phyloP scores from a whole-genome alignment of 2,797 vertebrate species.

The Chaunax sp. region DNA sequence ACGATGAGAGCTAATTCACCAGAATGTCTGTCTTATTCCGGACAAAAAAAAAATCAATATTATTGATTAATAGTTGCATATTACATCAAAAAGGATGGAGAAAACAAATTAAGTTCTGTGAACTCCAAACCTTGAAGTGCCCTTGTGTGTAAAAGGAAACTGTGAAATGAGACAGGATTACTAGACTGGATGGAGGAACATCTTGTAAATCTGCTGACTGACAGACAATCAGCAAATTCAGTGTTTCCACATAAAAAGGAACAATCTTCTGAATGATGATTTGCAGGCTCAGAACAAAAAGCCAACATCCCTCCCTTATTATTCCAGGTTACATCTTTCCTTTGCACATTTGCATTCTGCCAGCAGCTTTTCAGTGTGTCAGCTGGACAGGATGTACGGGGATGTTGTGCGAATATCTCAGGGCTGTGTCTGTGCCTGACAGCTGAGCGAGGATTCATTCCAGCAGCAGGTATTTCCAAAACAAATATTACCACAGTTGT shows the following conservation, averaged over 20 bases:
- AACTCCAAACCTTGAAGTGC: constrained; percentile 13
- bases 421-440: constrained; percentile 10
- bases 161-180: constrained; percentile 24
- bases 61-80: too few relatives aligned
- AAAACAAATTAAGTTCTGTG: constrained; percentile 7
- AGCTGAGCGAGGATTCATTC: constrained; percentile 3
- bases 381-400: constrained; percentile 4
- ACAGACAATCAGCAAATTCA: constrained; percentile 40
- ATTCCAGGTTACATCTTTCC: constrained; percentile 23
- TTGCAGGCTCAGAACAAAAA: constrained; percentile 21
- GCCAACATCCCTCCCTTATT: constrained; percentile 8
- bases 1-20: constrained; percentile 7
- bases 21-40: background rate
- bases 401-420: constrained; percentile 21
- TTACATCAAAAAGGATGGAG: background rate
- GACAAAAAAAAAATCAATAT: background rate
- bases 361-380: constrained; percentile 19
- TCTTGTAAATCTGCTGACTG: constrained; percentile 48
- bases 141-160: constrained; percentile 23
- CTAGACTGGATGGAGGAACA: constrained; percentile 11
- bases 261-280: constrained; percentile 27
- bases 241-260: constrained; percentile 35
- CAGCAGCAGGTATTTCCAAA: constrained; percentile 5
- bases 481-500: constrained; percentile 9
- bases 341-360: constrained; percentile 20